Conservation (phyloP, 2,113 vertebrate genomes). For the Taurulus bubalis region DNA sequence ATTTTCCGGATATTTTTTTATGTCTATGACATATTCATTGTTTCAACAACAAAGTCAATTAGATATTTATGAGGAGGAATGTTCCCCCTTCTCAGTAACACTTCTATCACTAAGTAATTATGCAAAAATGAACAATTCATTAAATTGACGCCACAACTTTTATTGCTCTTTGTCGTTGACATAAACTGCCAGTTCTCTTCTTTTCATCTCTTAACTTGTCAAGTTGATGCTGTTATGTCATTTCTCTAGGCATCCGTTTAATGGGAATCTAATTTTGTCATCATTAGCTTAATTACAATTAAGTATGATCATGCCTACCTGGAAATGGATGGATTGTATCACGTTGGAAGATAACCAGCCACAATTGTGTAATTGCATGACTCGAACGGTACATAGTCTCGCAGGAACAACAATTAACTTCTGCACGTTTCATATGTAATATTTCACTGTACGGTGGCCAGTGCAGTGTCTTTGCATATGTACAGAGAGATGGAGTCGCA, state of each 20-base stretch:
- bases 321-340: constrained; percentile 30
- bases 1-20: constrained; percentile 11
- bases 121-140: constrained; percentile 50
- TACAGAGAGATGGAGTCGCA: background rate
- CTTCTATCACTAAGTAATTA: constrained; percentile 50
- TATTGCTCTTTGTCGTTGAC: constrained; percentile 37
- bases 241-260: constrained; percentile 35
- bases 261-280: constrained; percentile 43
- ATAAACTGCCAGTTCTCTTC: constrained; percentile 42
- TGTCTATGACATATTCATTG: constrained; percentile 17
- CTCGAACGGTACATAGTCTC: constrained; percentile 5
- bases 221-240: constrained; percentile 25
- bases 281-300: constrained; percentile 42
- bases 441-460: background rate
- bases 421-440: background rate
- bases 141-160: constrained; percentile 46
- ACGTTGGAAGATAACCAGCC: constrained; percentile 25
- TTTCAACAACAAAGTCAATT: constrained; percentile 34
- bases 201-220: constrained; percentile 40
- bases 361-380: constrained; percentile 20
- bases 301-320: constrained; percentile 37
- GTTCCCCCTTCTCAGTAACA: constrained; percentile 44
- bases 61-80: constrained; percentile 40
- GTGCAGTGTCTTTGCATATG: background rate
- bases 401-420: background rate